Percentiles rank a stretch among this genome's conserved stretches.
Conservation (phyloP, 2,797 vertebrate genomes). For the Megaceryle alcyon region DNA sequence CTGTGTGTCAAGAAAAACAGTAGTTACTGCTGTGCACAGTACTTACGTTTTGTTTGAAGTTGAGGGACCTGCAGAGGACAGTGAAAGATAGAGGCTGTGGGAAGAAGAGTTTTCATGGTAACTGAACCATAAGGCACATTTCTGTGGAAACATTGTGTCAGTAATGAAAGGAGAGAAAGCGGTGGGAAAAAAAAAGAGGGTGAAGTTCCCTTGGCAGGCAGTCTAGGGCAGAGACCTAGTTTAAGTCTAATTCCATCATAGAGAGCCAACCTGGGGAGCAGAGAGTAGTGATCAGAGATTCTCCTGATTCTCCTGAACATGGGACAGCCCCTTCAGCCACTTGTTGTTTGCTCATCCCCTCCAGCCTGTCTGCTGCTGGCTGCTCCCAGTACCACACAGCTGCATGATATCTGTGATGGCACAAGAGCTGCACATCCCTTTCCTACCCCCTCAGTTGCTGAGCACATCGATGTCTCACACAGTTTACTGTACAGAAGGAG, state of each 20-base stretch:
- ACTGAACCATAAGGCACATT: background rate
- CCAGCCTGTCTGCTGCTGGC: background rate
- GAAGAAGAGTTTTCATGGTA: background rate
- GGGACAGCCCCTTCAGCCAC: background rate
- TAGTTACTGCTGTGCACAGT: background rate
- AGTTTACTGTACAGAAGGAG: background rate
- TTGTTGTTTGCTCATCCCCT: background rate
- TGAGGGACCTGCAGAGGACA: background rate
- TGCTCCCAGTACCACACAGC: rapidly evolving
- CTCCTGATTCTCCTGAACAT: background rate
- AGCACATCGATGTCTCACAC: rapidly evolving
- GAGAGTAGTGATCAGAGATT: background rate
- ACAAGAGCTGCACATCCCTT: background rate
- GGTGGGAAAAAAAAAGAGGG: background rate
- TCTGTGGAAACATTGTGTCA: background rate
- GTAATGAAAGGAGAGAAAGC: background rate
- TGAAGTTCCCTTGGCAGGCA: background rate
- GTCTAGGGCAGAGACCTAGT: background rate
- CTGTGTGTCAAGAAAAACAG: background rate
- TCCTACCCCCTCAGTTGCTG: background rate
- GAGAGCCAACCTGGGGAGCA: background rate
- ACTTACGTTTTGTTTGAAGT: background rate
- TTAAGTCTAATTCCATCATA: background rate
- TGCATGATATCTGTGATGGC: background rate
- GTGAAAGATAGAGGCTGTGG: background rate